phyloP scores from a whole-genome alignment of 2,113 vertebrate species.

The Solea solea region DNA sequence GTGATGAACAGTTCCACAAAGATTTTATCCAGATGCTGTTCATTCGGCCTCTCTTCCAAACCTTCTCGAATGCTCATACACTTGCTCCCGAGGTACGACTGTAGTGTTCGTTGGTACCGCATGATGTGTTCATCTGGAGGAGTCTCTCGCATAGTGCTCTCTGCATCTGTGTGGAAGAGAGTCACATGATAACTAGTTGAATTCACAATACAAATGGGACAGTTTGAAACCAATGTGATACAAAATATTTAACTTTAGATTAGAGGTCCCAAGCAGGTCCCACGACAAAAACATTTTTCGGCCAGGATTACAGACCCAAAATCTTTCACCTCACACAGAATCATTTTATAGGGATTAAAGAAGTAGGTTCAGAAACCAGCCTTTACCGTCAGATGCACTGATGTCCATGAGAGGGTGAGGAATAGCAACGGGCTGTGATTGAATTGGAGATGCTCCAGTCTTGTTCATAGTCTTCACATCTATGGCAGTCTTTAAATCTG shows the following conservation, averaged over 20 bases:
- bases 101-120: background rate
- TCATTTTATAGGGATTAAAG: too few species aligned
- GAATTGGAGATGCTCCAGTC: too few species aligned
- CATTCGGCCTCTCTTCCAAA: background rate
- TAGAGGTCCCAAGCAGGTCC: too few species aligned
- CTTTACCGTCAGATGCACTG: background rate
- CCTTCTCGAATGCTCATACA: background rate
- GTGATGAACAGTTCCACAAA: background rate
- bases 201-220: background rate
- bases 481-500: background rate
- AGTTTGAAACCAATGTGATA: too few species aligned
- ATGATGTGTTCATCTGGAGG: background rate
- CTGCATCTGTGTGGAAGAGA: background rate
- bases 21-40: background rate
- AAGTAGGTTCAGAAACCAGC: background rate
- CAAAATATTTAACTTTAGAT: too few species aligned
- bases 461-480: too few species aligned
- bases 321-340: too few species aligned
- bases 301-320: too few species aligned
- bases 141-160: background rate
- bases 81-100: background rate
- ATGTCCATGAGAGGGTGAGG: background rate
- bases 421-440: too few species aligned
- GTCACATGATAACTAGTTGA: background rate
- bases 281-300: too few species aligned